These are phyloP conservation scores for Anastrepha obliqua DNA, from an alignment of 1,140 invertebrate genomes.

Conservation along the genomic window DNA sequence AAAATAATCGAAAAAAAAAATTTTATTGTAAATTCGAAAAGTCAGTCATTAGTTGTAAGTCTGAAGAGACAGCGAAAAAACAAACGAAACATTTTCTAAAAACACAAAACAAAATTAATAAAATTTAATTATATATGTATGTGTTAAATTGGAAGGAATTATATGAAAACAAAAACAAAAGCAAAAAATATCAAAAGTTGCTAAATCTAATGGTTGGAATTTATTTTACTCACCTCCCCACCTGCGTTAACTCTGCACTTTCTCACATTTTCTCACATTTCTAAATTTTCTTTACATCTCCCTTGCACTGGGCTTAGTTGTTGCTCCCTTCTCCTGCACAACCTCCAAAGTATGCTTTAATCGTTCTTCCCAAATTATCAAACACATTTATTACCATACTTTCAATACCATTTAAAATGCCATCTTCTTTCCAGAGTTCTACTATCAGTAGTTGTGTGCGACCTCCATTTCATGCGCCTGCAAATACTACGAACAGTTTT, in stretches of 20 bases:
- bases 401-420: neutral
- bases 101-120: too few species aligned
- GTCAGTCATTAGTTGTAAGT: conserved; percentile 37
- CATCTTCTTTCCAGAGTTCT: conserved; percentile 38
- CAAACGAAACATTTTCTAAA: too few species aligned
- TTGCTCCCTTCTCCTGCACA: neutral
- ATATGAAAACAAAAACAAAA: neutral
- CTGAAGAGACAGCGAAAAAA: neutral
- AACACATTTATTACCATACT: neutral
- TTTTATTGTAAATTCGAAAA: neutral
- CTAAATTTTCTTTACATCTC: neutral
- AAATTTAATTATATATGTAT: neutral
- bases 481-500: neutral
- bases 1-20: too few species aligned
- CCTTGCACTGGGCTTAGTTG: neutral
- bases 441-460: conserved; percentile 12
- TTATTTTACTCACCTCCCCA: too few species aligned
- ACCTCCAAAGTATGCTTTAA: neutral
- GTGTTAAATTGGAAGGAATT: neutral
- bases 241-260: neutral
- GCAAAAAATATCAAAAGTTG: neutral
- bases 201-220: too few species aligned
- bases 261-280: neutral
- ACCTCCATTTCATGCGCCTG: neutral
- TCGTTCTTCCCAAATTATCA: neutral